Evolutionary conservation across 2,113 vertebrate genomes (phyloP).

Genomic region (Orycteropus afer): DNA sequence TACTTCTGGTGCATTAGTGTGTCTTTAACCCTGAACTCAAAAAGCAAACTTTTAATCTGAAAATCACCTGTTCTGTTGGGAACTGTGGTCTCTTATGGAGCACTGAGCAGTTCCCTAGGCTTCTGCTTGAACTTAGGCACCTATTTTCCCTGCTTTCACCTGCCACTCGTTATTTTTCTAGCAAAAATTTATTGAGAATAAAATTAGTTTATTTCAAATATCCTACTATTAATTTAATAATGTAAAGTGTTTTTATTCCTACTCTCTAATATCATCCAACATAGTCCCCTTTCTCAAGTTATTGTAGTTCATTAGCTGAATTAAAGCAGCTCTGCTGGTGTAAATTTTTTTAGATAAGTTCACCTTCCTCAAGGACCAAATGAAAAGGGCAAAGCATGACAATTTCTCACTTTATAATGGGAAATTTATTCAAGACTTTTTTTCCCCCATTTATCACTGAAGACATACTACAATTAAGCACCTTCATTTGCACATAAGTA

Average conservation of each 20-base stretch:
- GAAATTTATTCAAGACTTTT: constrained; percentile 83
- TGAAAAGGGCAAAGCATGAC: constrained; percentile 79
- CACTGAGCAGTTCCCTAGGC: too few relatives aligned
- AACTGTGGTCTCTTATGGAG: neutral
- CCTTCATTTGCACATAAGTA: constrained; percentile 75
- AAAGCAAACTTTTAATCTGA: constrained; percentile 11
- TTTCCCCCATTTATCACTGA: constrained; percentile 70
- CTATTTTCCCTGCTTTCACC: neutral
- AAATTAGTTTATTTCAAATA: constrained; percentile 26
- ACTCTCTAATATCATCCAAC: neutral
- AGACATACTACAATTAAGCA: constrained; percentile 79
- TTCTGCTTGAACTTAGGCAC: neutral
- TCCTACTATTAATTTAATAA: constrained; percentile 58
- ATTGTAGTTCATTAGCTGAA: constrained; percentile 76
- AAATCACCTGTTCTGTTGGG: neutral
- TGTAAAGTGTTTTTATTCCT: constrained; percentile 34
- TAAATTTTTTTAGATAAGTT: constrained; percentile 77
- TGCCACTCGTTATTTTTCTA: constrained; percentile 13
- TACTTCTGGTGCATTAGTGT: neutral
- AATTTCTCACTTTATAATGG: constrained; percentile 83
- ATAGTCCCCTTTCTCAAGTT: constrained; percentile 60
- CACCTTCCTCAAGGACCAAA: constrained; percentile 81
- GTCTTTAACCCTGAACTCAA: neutral
- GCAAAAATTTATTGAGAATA: neutral
- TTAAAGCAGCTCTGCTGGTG: constrained; percentile 61